Base-by-base conservation (phyloP, 1,140 invertebrate genomes). In the Triops longicaudatus region DNA sequence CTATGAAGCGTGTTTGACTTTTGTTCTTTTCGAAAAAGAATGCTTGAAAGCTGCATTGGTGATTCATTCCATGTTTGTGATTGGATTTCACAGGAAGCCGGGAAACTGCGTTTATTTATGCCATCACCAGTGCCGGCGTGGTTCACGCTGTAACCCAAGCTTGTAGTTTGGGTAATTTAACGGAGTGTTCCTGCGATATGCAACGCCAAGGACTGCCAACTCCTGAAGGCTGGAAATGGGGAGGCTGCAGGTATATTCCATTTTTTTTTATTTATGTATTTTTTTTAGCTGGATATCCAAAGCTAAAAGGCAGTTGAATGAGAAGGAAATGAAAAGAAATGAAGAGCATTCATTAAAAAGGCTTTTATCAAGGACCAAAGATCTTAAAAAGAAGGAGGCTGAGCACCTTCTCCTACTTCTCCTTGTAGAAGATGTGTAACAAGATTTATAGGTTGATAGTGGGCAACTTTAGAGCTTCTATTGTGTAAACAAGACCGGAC, bases 91-190 rank as follows among this genome's bases (percentile, higher is more conserved):
- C 82, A 90, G 89, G 88, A 22, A 90, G 88, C 79, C 86, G 86
- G 80, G 90, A 91, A 81, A 89, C 89, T 7, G 90, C 90, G 0
- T 91, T 90, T 82, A 87, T 91, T 63, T 89, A 90, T 81, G 89
- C 89, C 43, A 87, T 91, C 44, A 87, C 89, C 14, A 88, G 87
- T 79, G 90, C 90, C 17, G 89, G 89, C 4, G 89, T 91, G 3
- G 89, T 90, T 31, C 88, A 90, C 81, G 86, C 89, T 3, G 86
- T 91, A 7, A 90, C 90, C 3, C 86, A 88, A 79, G 86, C 88
- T 5, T 91, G 90, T 82, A 88, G 86, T 79, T 86, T 86, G 1
- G 90, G 90, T 17, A 89, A 89, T 81, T 82, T 91, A 43, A 90
- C 89, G 3, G 89, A 90, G 79, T 91, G 90, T 80, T 86, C 86